Evolutionary conservation across 2,113 vertebrate genomes (phyloP).

Genomic region (Tenebrosternarchus preto): DNA sequence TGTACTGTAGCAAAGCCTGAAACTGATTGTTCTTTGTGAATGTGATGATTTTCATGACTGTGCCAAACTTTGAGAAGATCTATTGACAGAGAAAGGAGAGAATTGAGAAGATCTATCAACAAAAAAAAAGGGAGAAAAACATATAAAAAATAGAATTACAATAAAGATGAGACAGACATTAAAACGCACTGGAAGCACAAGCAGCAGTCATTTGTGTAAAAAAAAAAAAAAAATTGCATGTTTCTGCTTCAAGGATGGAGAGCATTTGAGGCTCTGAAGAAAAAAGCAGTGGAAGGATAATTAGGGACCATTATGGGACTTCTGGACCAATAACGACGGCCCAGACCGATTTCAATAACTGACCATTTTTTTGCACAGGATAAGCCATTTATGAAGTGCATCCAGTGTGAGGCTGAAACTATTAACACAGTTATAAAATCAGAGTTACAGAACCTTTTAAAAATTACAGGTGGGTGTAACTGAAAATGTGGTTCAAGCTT

Average conservation of each 20-base stretch:
- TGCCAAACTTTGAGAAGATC: slow-evolving; percentile 99
- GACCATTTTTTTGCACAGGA: no score
- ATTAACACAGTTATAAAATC: no score
- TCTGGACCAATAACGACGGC: no score
- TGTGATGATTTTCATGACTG: slow-evolving; percentile 98
- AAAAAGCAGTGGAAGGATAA: no score
- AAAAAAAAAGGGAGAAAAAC: slow-evolving; percentile 46
- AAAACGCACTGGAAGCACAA: not conserved
- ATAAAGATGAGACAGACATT: slow-evolving; percentile 15
- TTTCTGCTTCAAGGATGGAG: not conserved
- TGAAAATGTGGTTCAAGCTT: no score
- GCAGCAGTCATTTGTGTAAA: not conserved
- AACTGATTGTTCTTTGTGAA: slow-evolving; percentile 99
- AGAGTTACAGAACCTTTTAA: no score
- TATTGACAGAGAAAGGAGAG: slow-evolving; percentile 67
- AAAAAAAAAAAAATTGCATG: not conserved
- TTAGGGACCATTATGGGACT: no score
- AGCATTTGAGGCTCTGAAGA: no score
- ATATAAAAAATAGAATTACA: slow-evolving; percentile 46
- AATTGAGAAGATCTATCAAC: slow-evolving; percentile 47
- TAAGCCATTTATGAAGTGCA: no score
- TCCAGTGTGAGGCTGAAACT: no score
- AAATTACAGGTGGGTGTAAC: no score
- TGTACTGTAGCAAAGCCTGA: slow-evolving; percentile 95
- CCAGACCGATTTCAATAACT: no score